Evolutionary conservation across 2,113 vertebrate genomes (phyloP), one percentile per base, ranked within the genome.

Genomic region (Lates calcarifer): DNA sequence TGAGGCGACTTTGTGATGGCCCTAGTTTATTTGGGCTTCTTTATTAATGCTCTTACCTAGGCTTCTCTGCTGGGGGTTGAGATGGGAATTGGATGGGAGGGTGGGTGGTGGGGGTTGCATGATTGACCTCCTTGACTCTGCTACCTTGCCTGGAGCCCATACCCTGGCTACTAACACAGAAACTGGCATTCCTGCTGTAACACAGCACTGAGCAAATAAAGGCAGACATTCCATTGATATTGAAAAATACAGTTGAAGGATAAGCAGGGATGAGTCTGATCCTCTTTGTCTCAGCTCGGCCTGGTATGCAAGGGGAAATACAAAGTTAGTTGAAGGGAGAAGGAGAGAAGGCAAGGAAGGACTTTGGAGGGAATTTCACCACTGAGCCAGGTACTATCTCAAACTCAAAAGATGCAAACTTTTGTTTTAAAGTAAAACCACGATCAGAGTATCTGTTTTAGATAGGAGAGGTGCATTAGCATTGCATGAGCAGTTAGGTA

Each of bases 181-280:
- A 83, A 87, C 78, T 71, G 81, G 41, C 83, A 86, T 90, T 90
- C 87, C 77, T 82, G 47, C 64, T 77, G 86, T 86, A 91, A 91
- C 88, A 53, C 67, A 75, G 64, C 65, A 80, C 89, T 80, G 66
- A 85, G 67, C 73, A 91, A 93, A 90, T 86, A 92, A 90, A 87
- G 82, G 78, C 81, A 85, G 90, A 92, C 90, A 94, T 94, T 92
- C 93, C 92, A 83, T 9, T 88, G 83, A 91, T 94, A 93, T 91
- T 93, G 91, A 92, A 92, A 93, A 92, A 86, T 90, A 88, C 82
- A 87, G 82, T 73, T 72, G 70, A 83, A 67, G 87, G 89, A 91
- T 93, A 90, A 90, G 73, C 75, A 75, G 69, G 89, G 89, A 93
- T 92, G 90, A 91, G 82, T 67, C 58, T 89, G 89, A 89, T 88